Conservation (phyloP, 2,113 vertebrate genomes). For the Lonchura striata region DNA sequence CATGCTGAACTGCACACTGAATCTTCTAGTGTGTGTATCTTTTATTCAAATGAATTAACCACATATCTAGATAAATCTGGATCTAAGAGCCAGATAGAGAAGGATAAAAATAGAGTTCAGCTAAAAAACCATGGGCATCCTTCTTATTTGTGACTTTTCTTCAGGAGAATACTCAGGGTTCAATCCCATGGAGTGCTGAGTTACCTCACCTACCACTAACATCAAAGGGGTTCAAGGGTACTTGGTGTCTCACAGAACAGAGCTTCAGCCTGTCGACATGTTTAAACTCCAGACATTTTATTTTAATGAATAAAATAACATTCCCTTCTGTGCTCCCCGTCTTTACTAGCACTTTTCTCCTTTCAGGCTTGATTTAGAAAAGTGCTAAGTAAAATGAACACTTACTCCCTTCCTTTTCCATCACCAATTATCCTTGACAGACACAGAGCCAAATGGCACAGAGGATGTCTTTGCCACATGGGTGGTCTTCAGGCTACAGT, state of each 20-base stretch:
- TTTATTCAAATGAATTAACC: not conserved
- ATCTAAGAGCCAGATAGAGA: not conserved
- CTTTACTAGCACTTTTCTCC: not conserved
- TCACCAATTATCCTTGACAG: constrained; percentile 8
- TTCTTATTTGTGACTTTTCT: not conserved
- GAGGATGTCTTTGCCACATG: not conserved
- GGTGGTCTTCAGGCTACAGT: not conserved
- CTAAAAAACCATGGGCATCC: not conserved
- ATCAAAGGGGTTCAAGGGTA: not conserved
- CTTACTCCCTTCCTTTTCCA: not conserved
- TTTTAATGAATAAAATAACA: constrained; percentile 54
- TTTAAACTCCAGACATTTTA: constrained; percentile 33
- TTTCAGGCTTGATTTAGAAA: constrained; percentile 36
- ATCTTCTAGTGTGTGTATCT: not conserved
- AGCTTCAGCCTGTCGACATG: not conserved
- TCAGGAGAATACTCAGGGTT: not conserved
- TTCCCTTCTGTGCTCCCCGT: not conserved
- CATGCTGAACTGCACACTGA: not conserved
- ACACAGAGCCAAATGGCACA: not conserved
- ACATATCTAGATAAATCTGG: not conserved
- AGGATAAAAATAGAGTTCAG: not conserved
- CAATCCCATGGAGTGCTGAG: not conserved
- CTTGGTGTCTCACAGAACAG: not conserved
- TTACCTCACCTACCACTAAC: not conserved
- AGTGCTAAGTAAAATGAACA: not conserved